Base-by-base conservation (phyloP, 2,888 invertebrate species). In the Acanthopleura granulata region DNA sequence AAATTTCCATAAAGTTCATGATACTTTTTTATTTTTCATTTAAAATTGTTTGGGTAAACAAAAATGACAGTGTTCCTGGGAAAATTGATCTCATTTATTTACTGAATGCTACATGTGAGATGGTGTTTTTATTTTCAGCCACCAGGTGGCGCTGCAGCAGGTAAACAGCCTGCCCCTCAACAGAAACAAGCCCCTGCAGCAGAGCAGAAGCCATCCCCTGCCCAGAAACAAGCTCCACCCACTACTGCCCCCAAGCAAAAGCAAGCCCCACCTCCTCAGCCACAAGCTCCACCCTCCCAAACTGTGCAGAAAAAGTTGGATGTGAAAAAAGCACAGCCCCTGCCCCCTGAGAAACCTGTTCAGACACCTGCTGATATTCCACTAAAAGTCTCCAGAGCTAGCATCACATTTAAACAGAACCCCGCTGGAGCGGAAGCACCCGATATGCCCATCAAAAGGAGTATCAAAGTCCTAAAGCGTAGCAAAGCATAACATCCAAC, bases 321-420 rank as follows among this genome's bases (percentile, higher is more conserved):
- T 27, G 29, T 66, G 15, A 22, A 66, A 27, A 66, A 27, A 25
- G 66, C 66, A 6, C 25, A 66, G 16, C 66, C 66, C 29, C 6
- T 66, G 16, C 66, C 66, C 29, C 16, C 29, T 3, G 66, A 66
- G 25, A 66, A 66, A 66, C 4, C 25, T 6, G 6, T 12, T n/a
- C 57, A 18, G 22, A 57, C 18, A 6, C 66, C 66, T 14, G 66
- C 66, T 6, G 66, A 66, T 16, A 27, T 66, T 27, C 66, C 66
- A 66, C 66, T 22, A 16, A 66, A 66, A 25, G 29, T 66, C 29
- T 66, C 66, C 16, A 66, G 16, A 27, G 66, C 66, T 18, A 66
- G 29, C 16, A 66, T 66, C 66, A 66, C 66, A 6, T 66, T 66
- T 27, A 66, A 66, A 66, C 66, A 66, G 29, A 66, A 66, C 25